phyloP scores from a whole-genome alignment of 2,113 vertebrate genomes.

The Xerus inauris region DNA sequence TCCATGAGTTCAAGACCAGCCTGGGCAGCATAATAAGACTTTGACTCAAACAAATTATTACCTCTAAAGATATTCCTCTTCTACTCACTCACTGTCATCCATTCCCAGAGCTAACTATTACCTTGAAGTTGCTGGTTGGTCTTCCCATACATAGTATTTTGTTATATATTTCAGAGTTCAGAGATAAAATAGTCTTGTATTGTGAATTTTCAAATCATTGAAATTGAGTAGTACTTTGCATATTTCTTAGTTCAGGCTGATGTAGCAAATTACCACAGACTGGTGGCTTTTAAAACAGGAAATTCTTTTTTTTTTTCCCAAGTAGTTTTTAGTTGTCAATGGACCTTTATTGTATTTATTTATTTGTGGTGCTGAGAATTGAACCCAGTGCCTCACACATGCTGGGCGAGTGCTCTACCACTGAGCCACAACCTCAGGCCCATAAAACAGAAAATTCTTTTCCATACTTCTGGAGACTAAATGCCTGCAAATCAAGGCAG shows the following conservation, averaged over 20 bases:
- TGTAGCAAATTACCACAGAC: not conserved
- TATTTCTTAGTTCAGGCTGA: not conserved
- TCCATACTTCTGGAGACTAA: not conserved
- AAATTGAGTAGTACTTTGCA: not conserved
- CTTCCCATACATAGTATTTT: not conserved
- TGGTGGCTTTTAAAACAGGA: not conserved
- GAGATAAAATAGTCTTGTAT: not conserved
- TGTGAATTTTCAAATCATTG: conserved; percentile 18
- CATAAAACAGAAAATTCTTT: not conserved
- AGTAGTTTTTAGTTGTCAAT: no score
- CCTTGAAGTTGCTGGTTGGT: not conserved
- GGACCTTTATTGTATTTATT: no score
- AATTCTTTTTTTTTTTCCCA: not conserved
- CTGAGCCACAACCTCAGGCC: no score
- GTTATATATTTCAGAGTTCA: not conserved
- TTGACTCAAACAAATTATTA: not conserved
- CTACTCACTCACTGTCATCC: not conserved
- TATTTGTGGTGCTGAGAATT: no score
- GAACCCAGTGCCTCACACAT: no score
- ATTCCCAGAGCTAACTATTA: not conserved
- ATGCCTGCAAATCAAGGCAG: not conserved
- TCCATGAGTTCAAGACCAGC: not conserved
- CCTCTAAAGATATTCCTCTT: not conserved
- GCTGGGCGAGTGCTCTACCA: no score
- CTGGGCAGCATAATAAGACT: not conserved